These are phyloP conservation scores for Pipistrellus kuhlii DNA, from an alignment of 2,797 vertebrate species.

Conservation along the genomic window DNA sequence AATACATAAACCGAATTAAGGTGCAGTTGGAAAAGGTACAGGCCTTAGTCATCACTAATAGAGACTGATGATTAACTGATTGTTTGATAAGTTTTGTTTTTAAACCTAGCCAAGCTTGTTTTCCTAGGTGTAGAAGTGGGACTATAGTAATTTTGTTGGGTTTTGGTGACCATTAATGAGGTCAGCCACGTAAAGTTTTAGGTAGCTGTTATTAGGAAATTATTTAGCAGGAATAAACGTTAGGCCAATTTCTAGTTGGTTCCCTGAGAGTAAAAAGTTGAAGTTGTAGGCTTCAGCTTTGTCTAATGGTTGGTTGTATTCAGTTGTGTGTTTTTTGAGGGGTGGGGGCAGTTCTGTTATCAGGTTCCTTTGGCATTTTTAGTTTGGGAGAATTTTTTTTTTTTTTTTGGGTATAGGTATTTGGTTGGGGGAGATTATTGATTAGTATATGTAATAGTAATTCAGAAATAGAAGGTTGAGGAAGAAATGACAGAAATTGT, in stretches of 20 bases:
- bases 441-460: neutral
- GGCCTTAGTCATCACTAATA: neutral
- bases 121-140: constrained; percentile 15
- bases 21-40: neutral
- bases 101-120: neutral
- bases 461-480: constrained; percentile 44
- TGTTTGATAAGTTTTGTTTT: neutral
- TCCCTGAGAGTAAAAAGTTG: neutral
- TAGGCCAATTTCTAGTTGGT: constrained; percentile 5
- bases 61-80: neutral
- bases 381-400: neutral
- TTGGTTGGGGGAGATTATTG: neutral
- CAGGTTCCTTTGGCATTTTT: neutral
- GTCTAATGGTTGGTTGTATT: neutral
- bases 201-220: neutral
- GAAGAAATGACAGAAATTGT: constrained; percentile 9
- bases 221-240: constrained; percentile 1
- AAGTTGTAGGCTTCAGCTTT: neutral
- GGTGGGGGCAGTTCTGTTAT: neutral
- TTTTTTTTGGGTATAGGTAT: neutral
- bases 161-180: constrained; percentile 40
- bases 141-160: constrained; percentile 23
- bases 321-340: neutral
- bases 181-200: neutral
- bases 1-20: constrained; percentile 11